Conservation (phyloP, 2,797 vertebrate genomes). For the Crenuchus spilurus region DNA sequence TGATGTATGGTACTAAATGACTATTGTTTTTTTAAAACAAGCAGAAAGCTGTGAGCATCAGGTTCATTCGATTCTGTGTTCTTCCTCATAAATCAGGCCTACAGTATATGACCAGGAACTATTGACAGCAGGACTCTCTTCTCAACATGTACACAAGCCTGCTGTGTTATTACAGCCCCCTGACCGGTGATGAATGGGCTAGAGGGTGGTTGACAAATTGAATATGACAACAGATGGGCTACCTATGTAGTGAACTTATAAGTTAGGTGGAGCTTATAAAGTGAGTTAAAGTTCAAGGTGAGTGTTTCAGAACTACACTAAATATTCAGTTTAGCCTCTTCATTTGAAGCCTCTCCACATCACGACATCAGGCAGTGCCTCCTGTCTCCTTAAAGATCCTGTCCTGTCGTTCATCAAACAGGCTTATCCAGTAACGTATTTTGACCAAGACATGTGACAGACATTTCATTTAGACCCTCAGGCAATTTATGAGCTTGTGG, state of each 20-base stretch:
- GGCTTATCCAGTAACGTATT: no score
- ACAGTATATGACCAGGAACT: neutral
- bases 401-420: no score
- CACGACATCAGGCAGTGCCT: no score
- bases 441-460: no score
- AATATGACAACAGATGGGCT: neutral
- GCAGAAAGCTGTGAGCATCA: neutral
- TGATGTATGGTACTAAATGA: neutral
- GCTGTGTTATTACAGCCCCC: neutral
- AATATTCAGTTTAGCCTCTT: no score
- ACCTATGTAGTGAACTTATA: no score
- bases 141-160: neutral
- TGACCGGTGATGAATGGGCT: constrained; percentile 1
- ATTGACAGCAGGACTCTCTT: neutral
- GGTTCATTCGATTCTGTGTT: neutral
- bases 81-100: neutral
- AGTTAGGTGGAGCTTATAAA: neutral
- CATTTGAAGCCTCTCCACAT: no score
- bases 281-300: neutral
- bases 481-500: no score
- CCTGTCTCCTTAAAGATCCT: no score
- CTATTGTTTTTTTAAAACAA: no score
- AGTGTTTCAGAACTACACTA: no score
- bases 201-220: neutral
- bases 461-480: no score